phyloP scores from a whole-genome alignment of 1,140 invertebrate species.

The Drosophila varians region DNA sequence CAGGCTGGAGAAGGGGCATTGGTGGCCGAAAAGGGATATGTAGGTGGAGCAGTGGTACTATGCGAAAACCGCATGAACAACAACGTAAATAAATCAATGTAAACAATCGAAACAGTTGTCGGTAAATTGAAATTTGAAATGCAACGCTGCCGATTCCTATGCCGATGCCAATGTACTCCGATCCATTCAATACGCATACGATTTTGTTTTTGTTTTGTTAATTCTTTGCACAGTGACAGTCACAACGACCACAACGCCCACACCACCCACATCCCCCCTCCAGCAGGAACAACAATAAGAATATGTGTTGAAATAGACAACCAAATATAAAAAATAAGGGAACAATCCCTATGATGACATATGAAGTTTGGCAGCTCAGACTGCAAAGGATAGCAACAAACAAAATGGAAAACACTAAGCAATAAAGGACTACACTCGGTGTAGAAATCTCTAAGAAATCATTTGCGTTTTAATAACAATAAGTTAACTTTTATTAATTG shows the following conservation, averaged over 20 bases:
- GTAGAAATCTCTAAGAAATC: no score
- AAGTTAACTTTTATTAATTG: not conserved
- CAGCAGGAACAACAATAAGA: not conserved
- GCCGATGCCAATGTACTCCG: conserved; percentile 7
- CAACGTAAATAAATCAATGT: conserved; percentile 80
- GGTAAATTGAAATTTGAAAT: conserved; percentile 82
- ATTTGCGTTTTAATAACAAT: no score
- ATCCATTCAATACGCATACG: conserved; percentile 8
- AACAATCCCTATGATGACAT: conserved; percentile 19
- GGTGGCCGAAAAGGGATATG: conserved; percentile 25
- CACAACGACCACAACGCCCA: conserved; percentile 21
- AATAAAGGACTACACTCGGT: no score
- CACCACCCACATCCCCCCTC: not conserved
- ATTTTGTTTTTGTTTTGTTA: not conserved
- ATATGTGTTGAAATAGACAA: conserved; percentile 32
- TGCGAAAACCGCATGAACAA: conserved; percentile 75
- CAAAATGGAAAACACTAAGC: not conserved
- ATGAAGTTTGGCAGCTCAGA: conserved; percentile 26
- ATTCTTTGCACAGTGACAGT: conserved; percentile 30
- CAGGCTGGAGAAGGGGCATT: not conserved
- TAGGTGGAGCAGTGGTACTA: conserved; percentile 15
- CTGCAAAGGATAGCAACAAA: conserved; percentile 9
- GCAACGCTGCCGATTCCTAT: conserved; percentile 45
- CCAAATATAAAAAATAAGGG: conserved; percentile 5
- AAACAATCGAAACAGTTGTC: conserved; percentile 81